Percentiles rank a stretch among this genome's conserved stretches.
phyloP scores from a whole-genome alignment of 2,113 vertebrate genomes.

The Prolemur simus region DNA sequence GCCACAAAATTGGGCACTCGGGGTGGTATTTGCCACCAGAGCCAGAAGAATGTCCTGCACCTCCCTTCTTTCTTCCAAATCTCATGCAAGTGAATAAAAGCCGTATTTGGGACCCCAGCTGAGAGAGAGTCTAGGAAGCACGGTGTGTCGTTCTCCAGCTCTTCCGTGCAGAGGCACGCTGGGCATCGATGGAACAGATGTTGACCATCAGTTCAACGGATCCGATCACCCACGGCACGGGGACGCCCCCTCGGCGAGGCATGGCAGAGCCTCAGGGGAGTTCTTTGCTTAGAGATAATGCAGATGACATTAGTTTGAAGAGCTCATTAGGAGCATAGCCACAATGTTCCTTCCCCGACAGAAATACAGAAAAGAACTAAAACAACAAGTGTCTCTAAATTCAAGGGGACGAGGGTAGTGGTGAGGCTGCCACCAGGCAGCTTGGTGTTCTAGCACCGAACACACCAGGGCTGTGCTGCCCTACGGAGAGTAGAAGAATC shows the following conservation, averaged over 20 bases:
- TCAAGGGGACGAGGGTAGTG: not conserved
- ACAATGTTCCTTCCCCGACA: not conserved
- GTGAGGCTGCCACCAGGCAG: not conserved
- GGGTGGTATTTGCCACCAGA: not conserved
- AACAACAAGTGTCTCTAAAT: not conserved
- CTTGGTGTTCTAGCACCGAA: not conserved
- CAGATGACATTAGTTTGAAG: not conserved
- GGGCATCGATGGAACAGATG: not conserved
- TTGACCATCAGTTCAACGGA: not conserved
- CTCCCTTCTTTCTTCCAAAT: not conserved
- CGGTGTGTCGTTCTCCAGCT: not conserved
- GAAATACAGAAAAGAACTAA: not conserved
- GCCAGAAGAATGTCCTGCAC: not conserved
- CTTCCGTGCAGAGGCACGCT: not conserved
- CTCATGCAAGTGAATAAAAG: not conserved
- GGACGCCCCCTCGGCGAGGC: not conserved
- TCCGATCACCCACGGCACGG: not conserved
- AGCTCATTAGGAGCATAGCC: not conserved
- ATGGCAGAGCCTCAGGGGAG: not conserved
- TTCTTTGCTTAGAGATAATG: not conserved
- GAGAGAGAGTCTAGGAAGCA: not conserved
- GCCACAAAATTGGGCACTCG: not conserved
- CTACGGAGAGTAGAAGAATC: not conserved
- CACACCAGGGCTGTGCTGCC: not conserved
- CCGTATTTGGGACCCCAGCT: not conserved